phyloP scores from a whole-genome alignment of 2,113 vertebrate species.

The Candoia aspera region DNA sequence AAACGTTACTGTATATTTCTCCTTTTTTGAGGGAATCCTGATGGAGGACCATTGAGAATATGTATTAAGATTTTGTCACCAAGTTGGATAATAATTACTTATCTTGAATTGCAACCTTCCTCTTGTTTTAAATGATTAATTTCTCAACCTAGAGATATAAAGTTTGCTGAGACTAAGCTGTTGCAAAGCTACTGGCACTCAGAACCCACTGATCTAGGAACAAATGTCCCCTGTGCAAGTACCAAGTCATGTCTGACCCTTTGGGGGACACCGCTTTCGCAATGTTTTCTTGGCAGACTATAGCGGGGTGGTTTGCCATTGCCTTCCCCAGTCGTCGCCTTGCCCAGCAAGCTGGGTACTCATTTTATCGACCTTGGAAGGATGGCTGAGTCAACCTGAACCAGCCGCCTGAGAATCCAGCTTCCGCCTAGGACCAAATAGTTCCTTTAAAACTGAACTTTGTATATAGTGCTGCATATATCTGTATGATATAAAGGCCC shows the following conservation, averaged over 20 bases:
- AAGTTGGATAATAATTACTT: neutral
- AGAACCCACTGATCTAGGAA: neutral
- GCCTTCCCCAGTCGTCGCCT: no score
- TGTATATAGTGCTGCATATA: neutral
- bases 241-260: no score
- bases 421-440: no score
- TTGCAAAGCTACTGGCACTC: neutral
- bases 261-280: no score
- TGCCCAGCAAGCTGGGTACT: no score
- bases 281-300: no score
- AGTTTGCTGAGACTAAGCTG: neutral
- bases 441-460: neutral
- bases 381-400: no score
- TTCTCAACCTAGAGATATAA: neutral
- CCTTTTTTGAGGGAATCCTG: neutral
- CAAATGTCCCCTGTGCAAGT: no score
- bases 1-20: neutral
- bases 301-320: no score
- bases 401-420: no score
- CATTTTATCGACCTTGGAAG: no score
- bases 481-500: neutral
- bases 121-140: neutral
- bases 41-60: neutral
- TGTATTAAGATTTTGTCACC: neutral
- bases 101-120: neutral